Base-by-base conservation (phyloP, 2,888 invertebrate genomes). In the Drosophila anomelani region DNA sequence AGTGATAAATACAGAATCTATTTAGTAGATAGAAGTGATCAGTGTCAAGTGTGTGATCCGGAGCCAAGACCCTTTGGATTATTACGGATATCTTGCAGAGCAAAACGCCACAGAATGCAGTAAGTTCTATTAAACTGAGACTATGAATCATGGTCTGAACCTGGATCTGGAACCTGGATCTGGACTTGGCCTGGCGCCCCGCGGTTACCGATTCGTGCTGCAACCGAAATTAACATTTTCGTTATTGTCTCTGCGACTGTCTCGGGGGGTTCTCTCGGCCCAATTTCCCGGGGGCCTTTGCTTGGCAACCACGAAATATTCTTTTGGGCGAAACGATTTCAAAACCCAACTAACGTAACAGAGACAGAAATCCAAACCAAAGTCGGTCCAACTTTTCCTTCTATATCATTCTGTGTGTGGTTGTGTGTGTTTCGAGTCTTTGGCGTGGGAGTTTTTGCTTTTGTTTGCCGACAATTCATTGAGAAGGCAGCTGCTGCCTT, bases 251-350 rank as follows among this genome's bases (percentile, higher is more conserved):
- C 39, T 34, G 7, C 36, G 36, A 44, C 17, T 58, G 58, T 61
- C 46, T 57, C 36, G 66, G 71, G 71, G 79, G 41, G 71, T 63
- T 74, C 62, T 74, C 57, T 58, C 73, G 66, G 44, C 66, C 58
- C 58, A 43, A 54, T 73, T 54, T 73, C 46, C 74, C 66, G 81
- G 51, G 75, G 71, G 7, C 29, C 68, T 71, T 47, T 47, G 75
- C 79, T 76, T 81, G 85, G 77, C 79, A 88, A 86, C 82, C 86
- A 76, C 85, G 76, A 88, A 83, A 85, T 76, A 85, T 85, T 85
- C 88, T 88, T 78, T 87, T 63, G 72, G 79, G 80, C 75, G 64
- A 78, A 78, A 69, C 75, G 64, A 78, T 80, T 87, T 81, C 83
- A 75, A 86, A 83, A 85, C 55, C 51, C 46, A 44, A 44, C 56